Base-by-base conservation (phyloP, 2,113 vertebrate species). In the Centropristis striata region DNA sequence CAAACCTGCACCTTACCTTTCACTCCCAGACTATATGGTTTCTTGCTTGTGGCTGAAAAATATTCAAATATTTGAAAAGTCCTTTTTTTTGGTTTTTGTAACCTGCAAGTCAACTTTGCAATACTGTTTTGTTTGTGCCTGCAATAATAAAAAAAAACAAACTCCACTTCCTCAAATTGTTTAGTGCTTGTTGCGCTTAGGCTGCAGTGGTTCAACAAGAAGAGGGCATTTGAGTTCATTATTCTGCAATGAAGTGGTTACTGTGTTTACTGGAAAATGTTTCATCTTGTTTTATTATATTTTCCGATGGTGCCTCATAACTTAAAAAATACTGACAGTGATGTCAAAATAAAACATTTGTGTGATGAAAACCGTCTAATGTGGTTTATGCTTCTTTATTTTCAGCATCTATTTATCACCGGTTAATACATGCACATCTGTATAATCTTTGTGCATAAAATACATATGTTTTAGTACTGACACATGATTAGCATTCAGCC, bases 291-390 rank as follows among this genome's bases (percentile, higher is more conserved):
- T 41, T 13, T 23, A 5, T 58, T 6, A 21, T 50, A 1, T 50
- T 41, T 73, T 65, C 36, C 7, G 23, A 47, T 47, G 8, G 21
- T 67, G 41, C 70, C 66, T 72, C 27, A 60, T 20, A 18, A 69
- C n/a, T 32, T 53, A 10, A 10, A 59, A 80, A 58, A 73, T 21
- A 21, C 3, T 15, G 6, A 68, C 28, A 8, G 1, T 37, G 14
- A 58, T 53, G 28, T 54, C 14, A 32, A 88, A n/a, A 77, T 72
- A 82, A 82, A 85, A 59, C 65, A 57, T 70, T 47, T 71, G 68
- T 60, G 14, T 49, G 1, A n/a, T 25, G 9, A 58, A 55, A 23
- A 4, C 4, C 25, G 1, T 47, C 7, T 41, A 12, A 12, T 20
- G 3, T 2, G 63, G 16, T 54, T 64, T 10, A 6, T 80, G n/a